Evolutionary conservation across 1,140 invertebrate species (phyloP), one percentile per base, ranked within the genome.

Genomic region (Lethrus apterus): DNA sequence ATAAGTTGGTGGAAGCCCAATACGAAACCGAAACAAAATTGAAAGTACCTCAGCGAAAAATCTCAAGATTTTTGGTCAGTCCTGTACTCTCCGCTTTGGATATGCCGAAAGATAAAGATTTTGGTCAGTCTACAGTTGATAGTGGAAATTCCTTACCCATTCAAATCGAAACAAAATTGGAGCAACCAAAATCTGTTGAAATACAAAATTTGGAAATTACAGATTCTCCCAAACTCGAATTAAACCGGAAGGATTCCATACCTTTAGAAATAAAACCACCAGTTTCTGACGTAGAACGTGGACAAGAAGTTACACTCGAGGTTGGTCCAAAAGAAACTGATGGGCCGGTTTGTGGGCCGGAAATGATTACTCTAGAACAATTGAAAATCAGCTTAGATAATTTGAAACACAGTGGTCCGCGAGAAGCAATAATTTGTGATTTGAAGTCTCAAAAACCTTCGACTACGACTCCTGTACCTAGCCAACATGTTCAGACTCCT

Each of bases 21-120:
- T 24, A 33, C 26, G 14, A 21, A 36, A 7, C 8, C 19, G 35
- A 30, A 13, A 18, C 11, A 10, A 41, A 33, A 13, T 15, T 15
- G 11, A 58, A 62, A 26, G 54, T 56, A 8, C 77, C 80, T 41
- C 71, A 76, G 48, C 67, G 83, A 40, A 85, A 86, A 65, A 82
- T 87, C 55, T 87, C 84, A 20, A 70, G 84, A 32, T 87, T 89
- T 67, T 70, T 86, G 62, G 84, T 89, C 38, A 87, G 83, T 66
- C 82, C 84, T 30, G 83, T 86, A 3, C 65, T 80, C 52, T 66
- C 74, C 55, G 67, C 73, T 59, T 51, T 68, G 26, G 62, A 66
- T 44, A 17, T 66, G 29, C 66, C 64, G 1, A 63, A 66, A 49
- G 58, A 63, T 32, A 62, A 58, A 41, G 55, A 59, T 43, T 56